A percentile compares a stretch with the other conserved stretches of the same genome.
Conservation (phyloP, 2,888 invertebrate species). For the Entomobrya multifasciata region DNA sequence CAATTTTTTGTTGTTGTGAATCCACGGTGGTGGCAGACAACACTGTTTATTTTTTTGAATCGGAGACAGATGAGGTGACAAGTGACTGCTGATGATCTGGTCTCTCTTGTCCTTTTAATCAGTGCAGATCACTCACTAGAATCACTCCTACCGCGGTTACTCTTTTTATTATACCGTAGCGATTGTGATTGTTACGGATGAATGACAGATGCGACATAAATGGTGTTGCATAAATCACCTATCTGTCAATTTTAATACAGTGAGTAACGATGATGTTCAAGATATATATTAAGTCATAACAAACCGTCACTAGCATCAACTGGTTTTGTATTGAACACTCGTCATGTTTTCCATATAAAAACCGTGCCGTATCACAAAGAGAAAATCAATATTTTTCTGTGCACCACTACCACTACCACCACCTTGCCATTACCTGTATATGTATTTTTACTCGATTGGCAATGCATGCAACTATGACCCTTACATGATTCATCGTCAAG, state of each 20-base stretch:
- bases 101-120: slow-evolving; percentile 46
- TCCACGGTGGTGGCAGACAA: slow-evolving; percentile 19
- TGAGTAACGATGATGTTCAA: slow-evolving; percentile 40
- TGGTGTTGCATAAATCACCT: slow-evolving; percentile 69
- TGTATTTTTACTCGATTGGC: too few relatives aligned
- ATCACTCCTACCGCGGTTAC: not conserved
- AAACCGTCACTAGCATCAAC: slow-evolving; percentile 31
- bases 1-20: slow-evolving; percentile 24
- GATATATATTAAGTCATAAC: slow-evolving; percentile 39
- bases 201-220: slow-evolving; percentile 73
- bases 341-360: slow-evolving; percentile 18
- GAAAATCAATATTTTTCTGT: not conserved
- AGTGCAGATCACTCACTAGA: slow-evolving; percentile 35
- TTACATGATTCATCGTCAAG: too few relatives aligned
- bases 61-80: slow-evolving; percentile 67
- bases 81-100: slow-evolving; percentile 48
- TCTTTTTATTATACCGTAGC: not conserved
- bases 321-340: slow-evolving; percentile 26
- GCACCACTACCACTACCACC: too few relatives aligned
- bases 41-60: slow-evolving; percentile 22
- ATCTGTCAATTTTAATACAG: slow-evolving; percentile 53
- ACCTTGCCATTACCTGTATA: too few relatives aligned
- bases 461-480: too few relatives aligned
- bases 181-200: slow-evolving; percentile 56
- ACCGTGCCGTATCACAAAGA: slow-evolving; percentile 6